These are phyloP conservation scores for Lepidocyrtoides sp. DNA, from an alignment of 2,888 invertebrate species.

Conservation along the genomic window DNA sequence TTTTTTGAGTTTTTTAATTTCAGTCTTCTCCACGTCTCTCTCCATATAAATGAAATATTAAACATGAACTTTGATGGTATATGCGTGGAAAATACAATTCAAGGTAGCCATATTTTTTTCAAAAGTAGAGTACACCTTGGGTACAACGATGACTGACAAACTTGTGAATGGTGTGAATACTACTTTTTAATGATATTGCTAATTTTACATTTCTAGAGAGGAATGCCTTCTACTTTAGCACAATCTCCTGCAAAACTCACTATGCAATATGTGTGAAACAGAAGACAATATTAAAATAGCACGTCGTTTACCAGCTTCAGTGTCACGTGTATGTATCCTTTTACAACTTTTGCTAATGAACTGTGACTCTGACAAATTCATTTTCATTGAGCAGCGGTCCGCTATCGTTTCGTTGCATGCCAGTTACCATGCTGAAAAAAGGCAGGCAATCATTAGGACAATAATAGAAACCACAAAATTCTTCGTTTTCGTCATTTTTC, in stretches of 20 bases:
- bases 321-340: neutral
- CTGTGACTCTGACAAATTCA: conserved; percentile 53
- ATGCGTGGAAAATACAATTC: neutral
- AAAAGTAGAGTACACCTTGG: neutral
- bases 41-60: too few relatives aligned
- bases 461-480: conserved; percentile 52
- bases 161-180: neutral
- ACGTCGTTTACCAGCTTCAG: neutral
- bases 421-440: neutral
- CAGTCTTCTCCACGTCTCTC: too few relatives aligned
- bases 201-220: too few relatives aligned
- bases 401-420: neutral
- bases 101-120: conserved; percentile 1
- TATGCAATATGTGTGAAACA: too few relatives aligned
- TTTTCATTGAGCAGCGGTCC: neutral
- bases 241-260: too few relatives aligned
- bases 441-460: neutral
- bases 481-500: neutral
- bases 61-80: neutral
- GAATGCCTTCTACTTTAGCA: too few relatives aligned
- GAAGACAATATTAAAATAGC: too few relatives aligned
- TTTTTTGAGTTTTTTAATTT: too few relatives aligned
- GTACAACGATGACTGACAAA: neutral
- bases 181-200: neutral
- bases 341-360: conserved; percentile 20